Evolutionary conservation across 2,888 invertebrate genomes (phyloP).

Genomic region (Plebejus melissa): DNA sequence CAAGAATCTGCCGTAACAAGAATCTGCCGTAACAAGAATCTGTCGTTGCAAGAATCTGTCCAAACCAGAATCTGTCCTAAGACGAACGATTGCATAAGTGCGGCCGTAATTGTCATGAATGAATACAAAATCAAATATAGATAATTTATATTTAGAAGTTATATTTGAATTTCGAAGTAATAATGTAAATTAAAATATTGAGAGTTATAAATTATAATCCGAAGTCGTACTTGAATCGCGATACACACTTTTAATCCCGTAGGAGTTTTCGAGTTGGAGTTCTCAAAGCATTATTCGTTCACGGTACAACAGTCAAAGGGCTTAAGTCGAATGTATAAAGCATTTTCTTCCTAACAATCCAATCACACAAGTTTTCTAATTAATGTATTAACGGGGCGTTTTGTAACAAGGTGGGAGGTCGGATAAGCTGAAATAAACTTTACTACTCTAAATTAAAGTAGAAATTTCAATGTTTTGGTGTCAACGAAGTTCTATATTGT

Average conservation of each 20-base stretch:
- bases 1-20: too few relatives aligned
- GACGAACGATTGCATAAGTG: too few relatives aligned
- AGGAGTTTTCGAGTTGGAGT: slow-evolving; percentile 25
- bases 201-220: slow-evolving; percentile 4
- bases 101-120: too few relatives aligned
- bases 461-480: background rate
- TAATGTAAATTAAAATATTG: slow-evolving; percentile 9
- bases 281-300: slow-evolving; percentile 28
- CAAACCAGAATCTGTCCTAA: too few relatives aligned
- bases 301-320: slow-evolving; percentile 29
- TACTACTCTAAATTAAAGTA: background rate
- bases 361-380: slow-evolving; percentile 19
- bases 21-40: too few relatives aligned
- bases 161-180: background rate
- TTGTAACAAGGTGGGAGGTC: background rate
- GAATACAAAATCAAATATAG: too few relatives aligned
- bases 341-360: background rate
- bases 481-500: background rate
- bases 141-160: background rate
- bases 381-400: slow-evolving; percentile 13
- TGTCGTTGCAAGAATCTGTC: too few relatives aligned
- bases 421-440: background rate
- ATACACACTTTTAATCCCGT: slow-evolving; percentile 3
- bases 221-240: background rate
- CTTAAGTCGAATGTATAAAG: slow-evolving; percentile 21